Evolutionary conservation across 1,140 invertebrate genomes (phyloP), one percentile per base, ranked within the genome.

Genomic region (Octopus sinensis): DNA sequence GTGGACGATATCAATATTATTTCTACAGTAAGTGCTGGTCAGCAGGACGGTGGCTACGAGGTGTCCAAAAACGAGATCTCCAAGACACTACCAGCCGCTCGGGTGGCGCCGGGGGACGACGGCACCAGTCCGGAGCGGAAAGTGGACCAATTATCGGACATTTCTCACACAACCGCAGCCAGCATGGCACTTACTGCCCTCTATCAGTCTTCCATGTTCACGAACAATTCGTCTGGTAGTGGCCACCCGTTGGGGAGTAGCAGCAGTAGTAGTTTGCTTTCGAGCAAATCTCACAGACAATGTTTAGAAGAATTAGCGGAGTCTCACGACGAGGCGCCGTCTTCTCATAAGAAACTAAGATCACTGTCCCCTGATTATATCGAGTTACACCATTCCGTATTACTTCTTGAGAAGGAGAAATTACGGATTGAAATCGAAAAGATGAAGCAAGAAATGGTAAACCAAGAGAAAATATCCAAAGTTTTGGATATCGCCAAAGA

Each of bases 401-500:
- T 77, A 12, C 76, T 77, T 53, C 30, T 77, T n/a, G 76, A 77
- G 76, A 77, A 77, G 13, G 76, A 77, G 13, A 77, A 77, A 43
- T 13, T 77, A 7, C 76, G 51, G 43, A 43, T 77, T 7, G 76
- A 77, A 43, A 77, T 77, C 6, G 13, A 77, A 13, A 77, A 77
- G 52, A 77, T 77, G 76, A 77, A 77, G 76, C 6, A 43, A 6
- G 76, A 77, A 77, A 30, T 77, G 5, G 30, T 77, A 43, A 77
- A 77, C 52, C 76, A 77, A 43, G 76, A 77, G 43, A 77, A 77
- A 30, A 77, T 77, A 43, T 43, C 30, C 10, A 43, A 77, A 43
- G 51, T 77, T 6, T 30, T 77, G 5, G 76, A 77, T 77, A 77
- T 77, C 13, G 76, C 76, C 76, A 77, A 77, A 77, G 76, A 77